Evolutionary conservation across 2,888 invertebrate species (phyloP), one percentile per base, ranked within the genome.

Genomic region (Drosophila kambysellisi): DNA sequence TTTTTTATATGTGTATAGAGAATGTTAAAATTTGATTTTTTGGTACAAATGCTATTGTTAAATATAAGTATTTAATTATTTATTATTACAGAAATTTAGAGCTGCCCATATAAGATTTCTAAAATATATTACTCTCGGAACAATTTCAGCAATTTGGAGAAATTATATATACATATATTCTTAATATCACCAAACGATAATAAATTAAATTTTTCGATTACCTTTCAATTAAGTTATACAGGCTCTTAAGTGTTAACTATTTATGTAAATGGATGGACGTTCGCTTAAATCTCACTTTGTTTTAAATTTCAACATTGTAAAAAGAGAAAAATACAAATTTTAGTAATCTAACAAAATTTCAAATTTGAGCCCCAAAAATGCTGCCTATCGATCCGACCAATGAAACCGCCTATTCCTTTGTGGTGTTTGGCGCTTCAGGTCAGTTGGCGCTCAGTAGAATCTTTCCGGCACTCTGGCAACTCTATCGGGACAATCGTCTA

Each of bases 391-490:
- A 88, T 59, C 54, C 56, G 1, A 50, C n/a, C 30, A 76, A 83
- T 54, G 90, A 90, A n/a, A 68, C 56, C 2, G 82, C 84, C 6
- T 61, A 71, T 60, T 88, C 87, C 0, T 62, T 88, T 62, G 90
- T 88, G 3, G 74, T 88, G 3, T 70, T 88, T 37, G 87, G 87
- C 0, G 87, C 90, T 0, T 80, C 87, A 3, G 87, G 87, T 4
- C 61, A 7, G 0, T 29, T 89, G 33, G 59, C 84, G 15, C 50
- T 67, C 5, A 73, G 57, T 54, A 76, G 71, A 43, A 46, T 88
- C 4, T 78, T 88, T 41, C 87, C 87, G 5, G 74, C 84, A 12
- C 66, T 88, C 2, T 88, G 87, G 84, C 54, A 70, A 4, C 81
- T 88, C 11, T 90, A 79, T 70, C 80, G 84, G 2, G 87, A 89